Conservation (phyloP, 2,113 vertebrate genomes). For the Cheirogaleus medius region DNA sequence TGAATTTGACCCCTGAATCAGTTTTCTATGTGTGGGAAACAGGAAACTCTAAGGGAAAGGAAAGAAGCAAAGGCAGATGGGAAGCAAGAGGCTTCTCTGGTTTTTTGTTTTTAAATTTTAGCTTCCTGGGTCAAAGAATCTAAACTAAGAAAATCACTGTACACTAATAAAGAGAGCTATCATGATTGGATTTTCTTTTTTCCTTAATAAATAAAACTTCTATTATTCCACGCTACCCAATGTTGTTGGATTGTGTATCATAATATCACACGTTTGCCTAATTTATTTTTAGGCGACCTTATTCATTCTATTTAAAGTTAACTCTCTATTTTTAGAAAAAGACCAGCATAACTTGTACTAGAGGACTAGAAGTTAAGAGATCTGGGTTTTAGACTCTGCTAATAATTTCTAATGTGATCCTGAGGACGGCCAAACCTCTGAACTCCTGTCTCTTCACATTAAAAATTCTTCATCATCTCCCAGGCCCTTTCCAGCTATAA, state of each 20-base stretch:
- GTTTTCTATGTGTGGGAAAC: too few species aligned
- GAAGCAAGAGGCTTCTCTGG: neutral
- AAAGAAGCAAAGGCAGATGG: neutral
- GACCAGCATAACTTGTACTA: neutral
- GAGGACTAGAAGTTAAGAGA: neutral
- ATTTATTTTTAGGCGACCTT: neutral
- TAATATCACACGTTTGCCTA: neutral
- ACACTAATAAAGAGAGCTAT: neutral
- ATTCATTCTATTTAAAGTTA: neutral
- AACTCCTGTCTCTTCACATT: neutral
- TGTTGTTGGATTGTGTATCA: neutral
- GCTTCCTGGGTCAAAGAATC: neutral
- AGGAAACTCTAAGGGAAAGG: neutral
- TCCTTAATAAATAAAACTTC: neutral
- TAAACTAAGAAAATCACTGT: neutral
- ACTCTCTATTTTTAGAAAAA: neutral
- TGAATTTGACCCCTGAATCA: neutral
- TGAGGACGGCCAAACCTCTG: neutral
- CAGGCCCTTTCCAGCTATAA: neutral
- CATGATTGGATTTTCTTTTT: neutral
- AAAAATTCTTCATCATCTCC: neutral
- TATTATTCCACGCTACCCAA: neutral
- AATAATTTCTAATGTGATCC: neutral
- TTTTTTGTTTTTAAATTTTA: neutral
- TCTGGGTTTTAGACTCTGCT: neutral